Evolutionary conservation across 2,888 invertebrate species (phyloP), one percentile per base, ranked within the genome.

Genomic region (Drosophila meridiana): DNA sequence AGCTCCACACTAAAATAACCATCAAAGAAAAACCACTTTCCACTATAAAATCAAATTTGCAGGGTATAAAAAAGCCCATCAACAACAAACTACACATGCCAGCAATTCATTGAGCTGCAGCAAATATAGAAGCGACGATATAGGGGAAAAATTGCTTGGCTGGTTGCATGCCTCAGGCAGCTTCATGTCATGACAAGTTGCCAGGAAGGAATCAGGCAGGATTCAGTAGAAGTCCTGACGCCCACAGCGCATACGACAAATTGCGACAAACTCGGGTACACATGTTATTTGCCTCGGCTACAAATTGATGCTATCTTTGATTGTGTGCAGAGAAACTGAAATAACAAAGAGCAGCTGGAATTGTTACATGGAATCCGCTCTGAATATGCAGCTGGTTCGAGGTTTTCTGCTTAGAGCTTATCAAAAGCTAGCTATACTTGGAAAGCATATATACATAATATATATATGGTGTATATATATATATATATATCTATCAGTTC

Each of bases 151-250:
- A 64, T 65, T 70, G 60, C 32, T 61, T 50, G 47, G 56, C 65
- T 81, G 73, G 69, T 20, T 57, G 64, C 56, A 58, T 82, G 76
- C 79, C 73, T 80, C 80, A 58, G 60, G 52, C 66, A 67, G 2
- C 73, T 69, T 60, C 53, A 70, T 73, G 71, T 66, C 20, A 63
- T 69, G 81, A 78, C 69, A 69, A 69, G 68, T 63, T 42, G 59
- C 26, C 36, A 48, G 45, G 30, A 32, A 55, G 60, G 48, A 70
- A 60, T 66, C 34, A 13, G 13, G 26, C 32, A 55, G 60, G 48
- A 74, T 63, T 66, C 52, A 36, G 13, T 34, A 20, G 30, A 50
- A 42, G 11, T 45, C 11, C 48, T 66, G 78, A 56, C 58, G 66
- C 72, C 69, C 47, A 14, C 28, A 47, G 47, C 53, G n/a, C 14